phyloP scores from a whole-genome alignment of 1,140 invertebrate species.

The Aphelenchoides avenae region DNA sequence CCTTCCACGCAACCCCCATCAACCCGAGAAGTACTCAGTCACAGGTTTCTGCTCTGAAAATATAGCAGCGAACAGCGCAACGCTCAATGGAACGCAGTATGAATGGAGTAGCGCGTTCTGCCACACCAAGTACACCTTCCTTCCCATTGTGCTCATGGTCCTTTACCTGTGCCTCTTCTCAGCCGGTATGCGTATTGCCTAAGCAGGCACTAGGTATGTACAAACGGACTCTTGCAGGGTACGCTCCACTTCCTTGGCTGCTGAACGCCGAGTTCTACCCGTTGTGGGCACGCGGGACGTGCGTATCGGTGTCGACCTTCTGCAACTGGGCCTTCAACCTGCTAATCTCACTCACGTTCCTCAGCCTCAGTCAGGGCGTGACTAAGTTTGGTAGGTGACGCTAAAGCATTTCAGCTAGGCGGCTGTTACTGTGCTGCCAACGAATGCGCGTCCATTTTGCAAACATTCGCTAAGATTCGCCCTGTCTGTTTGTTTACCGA shows the following conservation, averaged over 20 bases:
- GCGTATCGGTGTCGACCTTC: constrained; percentile 66
- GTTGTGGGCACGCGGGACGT: constrained; percentile 66
- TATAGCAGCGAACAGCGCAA: not conserved
- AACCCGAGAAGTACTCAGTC: constrained; percentile 2
- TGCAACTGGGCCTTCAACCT: constrained; percentile 68
- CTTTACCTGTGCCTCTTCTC: constrained; percentile 44
- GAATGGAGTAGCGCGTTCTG: constrained; percentile 48
- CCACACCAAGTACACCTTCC: constrained; percentile 35
- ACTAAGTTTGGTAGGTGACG: constrained; percentile 62
- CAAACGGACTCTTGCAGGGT: too few species aligned
- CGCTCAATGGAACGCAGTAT: constrained; percentile 5
- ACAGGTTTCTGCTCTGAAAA: constrained; percentile 17
- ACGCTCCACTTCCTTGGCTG: constrained; percentile 69
- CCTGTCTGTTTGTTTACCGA: too few species aligned
- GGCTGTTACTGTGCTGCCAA: too few species aligned
- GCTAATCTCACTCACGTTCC: constrained; percentile 68
- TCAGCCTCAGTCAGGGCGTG: constrained; percentile 60
- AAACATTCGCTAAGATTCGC: too few species aligned
- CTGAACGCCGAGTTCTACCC: constrained; percentile 69
- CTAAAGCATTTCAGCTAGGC: too few species aligned
- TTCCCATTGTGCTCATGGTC: constrained; percentile 51
- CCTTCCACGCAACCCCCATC: constrained; percentile 25
- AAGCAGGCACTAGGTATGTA: too few species aligned
- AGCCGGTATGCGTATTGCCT: too few species aligned
- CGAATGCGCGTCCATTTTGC: too few species aligned